Conservation (phyloP, 2,888 invertebrate species). For the Oxytorus armatus region DNA sequence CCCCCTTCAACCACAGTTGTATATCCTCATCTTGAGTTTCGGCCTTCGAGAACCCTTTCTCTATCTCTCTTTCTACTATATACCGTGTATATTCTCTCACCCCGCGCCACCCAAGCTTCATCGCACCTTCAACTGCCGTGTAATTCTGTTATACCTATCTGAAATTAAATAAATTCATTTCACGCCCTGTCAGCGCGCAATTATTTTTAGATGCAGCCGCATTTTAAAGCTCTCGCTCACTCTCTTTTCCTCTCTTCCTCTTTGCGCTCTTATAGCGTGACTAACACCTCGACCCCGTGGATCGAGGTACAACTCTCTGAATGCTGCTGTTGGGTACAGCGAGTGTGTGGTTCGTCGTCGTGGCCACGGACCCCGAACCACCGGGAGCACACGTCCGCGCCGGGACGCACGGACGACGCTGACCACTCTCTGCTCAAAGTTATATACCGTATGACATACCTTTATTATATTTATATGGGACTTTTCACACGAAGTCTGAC, state of each 20-base stretch:
- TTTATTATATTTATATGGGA: not conserved
- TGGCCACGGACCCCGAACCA: slow-evolving; percentile 64
- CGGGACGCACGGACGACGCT: slow-evolving; percentile 61
- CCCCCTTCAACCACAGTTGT: slow-evolving; percentile 22
- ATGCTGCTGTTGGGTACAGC: slow-evolving; percentile 19
- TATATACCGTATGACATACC: too few species aligned
- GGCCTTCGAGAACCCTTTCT: slow-evolving; percentile 30
- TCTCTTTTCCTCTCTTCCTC: slow-evolving; percentile 47
- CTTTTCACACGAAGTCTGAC: not conserved
- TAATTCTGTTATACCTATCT: slow-evolving; percentile 83
- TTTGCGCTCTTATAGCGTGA: slow-evolving; percentile 72
- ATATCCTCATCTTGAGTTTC: slow-evolving; percentile 52
- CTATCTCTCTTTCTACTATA: slow-evolving; percentile 54
- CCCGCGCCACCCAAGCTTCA: slow-evolving; percentile 78
- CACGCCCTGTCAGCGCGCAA: slow-evolving; percentile 85
- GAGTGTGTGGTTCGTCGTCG: slow-evolving; percentile 45
- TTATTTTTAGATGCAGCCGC: slow-evolving; percentile 82
- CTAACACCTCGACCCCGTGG: slow-evolving; percentile 79
- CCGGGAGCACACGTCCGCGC: slow-evolving; percentile 69
- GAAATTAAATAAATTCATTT: slow-evolving; percentile 85
- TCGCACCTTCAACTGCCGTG: slow-evolving; percentile 83
- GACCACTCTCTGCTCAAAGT: not conserved
- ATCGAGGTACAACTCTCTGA: slow-evolving; percentile 59
- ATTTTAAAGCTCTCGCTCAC: slow-evolving; percentile 49
- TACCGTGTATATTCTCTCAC: slow-evolving; percentile 43